Percentiles rank a stretch among this genome's conserved stretches.
phyloP scores from a whole-genome alignment of 2,113 vertebrate genomes.

The Acrocephalus kingi region DNA sequence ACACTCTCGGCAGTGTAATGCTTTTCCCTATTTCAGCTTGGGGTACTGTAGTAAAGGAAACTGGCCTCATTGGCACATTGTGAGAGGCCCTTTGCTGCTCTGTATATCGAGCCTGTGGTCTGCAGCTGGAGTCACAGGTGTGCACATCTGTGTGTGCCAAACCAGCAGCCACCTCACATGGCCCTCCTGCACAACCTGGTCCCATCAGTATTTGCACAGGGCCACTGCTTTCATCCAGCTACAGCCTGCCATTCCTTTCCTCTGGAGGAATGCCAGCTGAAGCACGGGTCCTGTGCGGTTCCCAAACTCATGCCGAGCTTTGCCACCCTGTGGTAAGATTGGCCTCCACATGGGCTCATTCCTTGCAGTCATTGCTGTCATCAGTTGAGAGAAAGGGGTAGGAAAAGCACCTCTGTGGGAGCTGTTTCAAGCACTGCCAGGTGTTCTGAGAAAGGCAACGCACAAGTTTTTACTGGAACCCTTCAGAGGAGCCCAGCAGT shows the following conservation, averaged over 20 bases:
- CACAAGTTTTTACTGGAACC: neutral
- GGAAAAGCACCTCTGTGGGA: neutral
- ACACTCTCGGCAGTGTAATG: neutral
- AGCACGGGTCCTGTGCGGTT: neutral
- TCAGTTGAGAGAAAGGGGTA: neutral
- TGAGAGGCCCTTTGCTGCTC: neutral
- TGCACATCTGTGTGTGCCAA: neutral
- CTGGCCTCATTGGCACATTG: neutral
- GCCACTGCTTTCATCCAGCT: neutral
- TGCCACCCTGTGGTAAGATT: neutral
- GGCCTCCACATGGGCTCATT: rapidly evolving
- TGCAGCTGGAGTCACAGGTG: neutral
- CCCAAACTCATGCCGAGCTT: neutral
- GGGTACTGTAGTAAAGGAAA: neutral
- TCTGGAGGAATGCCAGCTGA: rapidly evolving
- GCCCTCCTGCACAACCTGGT: rapidly evolving
- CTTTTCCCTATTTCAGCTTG: neutral
- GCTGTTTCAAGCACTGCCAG: neutral
- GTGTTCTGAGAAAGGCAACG: neutral
- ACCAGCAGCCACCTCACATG: rapidly evolving
- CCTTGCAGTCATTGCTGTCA: neutral
- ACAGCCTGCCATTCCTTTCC: neutral
- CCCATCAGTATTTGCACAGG: neutral
- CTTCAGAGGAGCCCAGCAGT: neutral
- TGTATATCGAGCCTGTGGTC: neutral